These are phyloP conservation scores for Drosophila mercatorum DNA, from an alignment of 2,888 invertebrate genomes.

Conservation along the genomic window DNA sequence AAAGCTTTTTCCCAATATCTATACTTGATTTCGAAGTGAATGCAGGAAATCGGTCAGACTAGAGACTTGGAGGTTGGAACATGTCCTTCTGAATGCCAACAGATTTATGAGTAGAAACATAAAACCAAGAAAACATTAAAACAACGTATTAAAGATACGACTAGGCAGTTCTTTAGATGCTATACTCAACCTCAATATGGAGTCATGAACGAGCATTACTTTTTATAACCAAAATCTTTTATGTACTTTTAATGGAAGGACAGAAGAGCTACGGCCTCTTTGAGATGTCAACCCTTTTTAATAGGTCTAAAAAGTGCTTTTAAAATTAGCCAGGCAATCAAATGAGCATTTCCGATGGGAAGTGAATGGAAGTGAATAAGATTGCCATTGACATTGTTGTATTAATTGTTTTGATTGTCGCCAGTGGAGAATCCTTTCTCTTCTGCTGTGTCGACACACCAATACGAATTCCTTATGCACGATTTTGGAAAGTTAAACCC, in stretches of 20 bases:
- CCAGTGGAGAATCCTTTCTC: conserved; percentile 9
- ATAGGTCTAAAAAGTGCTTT: conserved; percentile 36
- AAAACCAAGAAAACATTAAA: too few species aligned
- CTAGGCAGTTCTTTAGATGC: too few species aligned
- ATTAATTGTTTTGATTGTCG: conserved; percentile 45
- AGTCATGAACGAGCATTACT: too few species aligned
- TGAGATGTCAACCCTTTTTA: conserved; percentile 49
- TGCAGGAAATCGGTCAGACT: neutral
- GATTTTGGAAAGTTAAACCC: conserved; percentile 31
- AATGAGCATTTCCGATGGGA: neutral
- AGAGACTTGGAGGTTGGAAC: neutral
- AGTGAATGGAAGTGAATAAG: neutral
- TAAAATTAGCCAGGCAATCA: conserved; percentile 26
- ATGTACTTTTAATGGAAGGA: neutral
- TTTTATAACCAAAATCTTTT: neutral
- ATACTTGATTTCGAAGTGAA: neutral
- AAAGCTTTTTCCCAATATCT: neutral
- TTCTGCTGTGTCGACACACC: neutral
- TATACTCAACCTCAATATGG: neutral
- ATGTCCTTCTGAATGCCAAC: too few species aligned
- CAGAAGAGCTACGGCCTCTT: conserved; percentile 2
- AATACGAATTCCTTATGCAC: conserved; percentile 20
- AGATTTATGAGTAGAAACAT: too few species aligned
- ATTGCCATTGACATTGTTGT: conserved; percentile 19
- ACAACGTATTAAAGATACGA: too few species aligned